Base-by-base conservation (phyloP, 2,797 vertebrate genomes). In the Cichlasoma orientale region DNA sequence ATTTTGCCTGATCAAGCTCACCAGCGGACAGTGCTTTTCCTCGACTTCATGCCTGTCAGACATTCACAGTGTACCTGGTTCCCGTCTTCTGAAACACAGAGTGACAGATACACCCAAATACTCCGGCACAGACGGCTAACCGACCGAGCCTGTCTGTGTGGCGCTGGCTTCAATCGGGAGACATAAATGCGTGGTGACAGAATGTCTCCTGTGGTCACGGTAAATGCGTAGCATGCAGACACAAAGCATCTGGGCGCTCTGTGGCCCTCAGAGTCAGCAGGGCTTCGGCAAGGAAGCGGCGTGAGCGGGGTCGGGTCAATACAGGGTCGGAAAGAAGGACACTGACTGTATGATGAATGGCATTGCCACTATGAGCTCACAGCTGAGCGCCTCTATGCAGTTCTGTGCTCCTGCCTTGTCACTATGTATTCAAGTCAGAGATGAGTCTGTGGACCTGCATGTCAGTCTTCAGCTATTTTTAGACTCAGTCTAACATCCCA, bases 171-270 rank as follows among this genome's bases (percentile, higher is more conserved):
- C 72, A 74, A 56, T 75, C 56, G 41, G 75, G 53, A 88, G 90
- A 91, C 82, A 57, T 82, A 82, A 89, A 92, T 86, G 78, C 23
- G 14, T 36, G 56, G 52, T 86, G 92, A 92, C 92, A 89, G 76
- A 78, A 52, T 54, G 85, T 86, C 89, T 90, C 68, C 56, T 75
- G 85, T 76, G 85, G 82, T 82, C 4, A 23, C 21, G 19, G 80
- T 75, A 68, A 87, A 85, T 36, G 72, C 38, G 54, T 91, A 84
- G 89, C 66, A 29, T 89, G 89, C 86, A 89, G 89, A 93, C 91
- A 87, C 59, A 50, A 86, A 89, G 88, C 88, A 87, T 88, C 87
- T 72, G 74, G 81, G 73, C 41, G 36, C 69, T 83, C 82, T 82
- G 75, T 56, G 71, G 86, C 77, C 85, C 69, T 79, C 38, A 0